Evolutionary conservation across 2,888 invertebrate species (phyloP), one percentile per base, ranked within the genome.

Genomic region (Eilema depressum): DNA sequence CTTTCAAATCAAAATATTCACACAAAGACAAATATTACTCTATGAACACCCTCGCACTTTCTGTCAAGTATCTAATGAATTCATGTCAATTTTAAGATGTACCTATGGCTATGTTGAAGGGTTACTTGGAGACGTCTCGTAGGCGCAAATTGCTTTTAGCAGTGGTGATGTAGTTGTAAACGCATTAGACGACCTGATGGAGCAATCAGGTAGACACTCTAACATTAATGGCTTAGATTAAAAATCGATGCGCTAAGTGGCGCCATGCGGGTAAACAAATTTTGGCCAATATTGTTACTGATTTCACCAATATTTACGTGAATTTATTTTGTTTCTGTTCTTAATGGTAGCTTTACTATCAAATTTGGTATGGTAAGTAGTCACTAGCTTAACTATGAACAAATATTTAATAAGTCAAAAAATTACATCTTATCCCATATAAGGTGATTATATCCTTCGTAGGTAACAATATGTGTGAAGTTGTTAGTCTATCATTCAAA

Each of bases 131-230:
- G 88, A 87, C 79, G 85, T 83, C 84, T 87, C 80, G 85, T 85
- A 85, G 87, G 85, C 87, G 80, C 83, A 89, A 90, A 91, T 91
- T 88, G 91, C 91, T 89, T 88, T 88, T 86, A 91, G 89, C 83
- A 84, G 83, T 86, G 86, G 85, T 85, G 87, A 88, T 87, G 87
- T 89, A 83, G 88, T 82, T 80, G 83, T 88, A 89, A 90, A 85
- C 84, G 88, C 84, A 90, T 92, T 92, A 92, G 69, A 87, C 75
- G 67, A 70, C 81, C 86, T 88, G 90, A 91, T 90, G 88, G 86
- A 87, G 90, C 90, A 89, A 91, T 92, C 90, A 89, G 80, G 81
- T 83, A 86, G 84, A 85, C 87, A 89, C 90, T 90, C 89, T 86
- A 86, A 89, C 87, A 86, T 89, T 89, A 91, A 91, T 91, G 85